Base-by-base conservation (phyloP, 2,113 vertebrate genomes). In the Amphiprion percula region DNA sequence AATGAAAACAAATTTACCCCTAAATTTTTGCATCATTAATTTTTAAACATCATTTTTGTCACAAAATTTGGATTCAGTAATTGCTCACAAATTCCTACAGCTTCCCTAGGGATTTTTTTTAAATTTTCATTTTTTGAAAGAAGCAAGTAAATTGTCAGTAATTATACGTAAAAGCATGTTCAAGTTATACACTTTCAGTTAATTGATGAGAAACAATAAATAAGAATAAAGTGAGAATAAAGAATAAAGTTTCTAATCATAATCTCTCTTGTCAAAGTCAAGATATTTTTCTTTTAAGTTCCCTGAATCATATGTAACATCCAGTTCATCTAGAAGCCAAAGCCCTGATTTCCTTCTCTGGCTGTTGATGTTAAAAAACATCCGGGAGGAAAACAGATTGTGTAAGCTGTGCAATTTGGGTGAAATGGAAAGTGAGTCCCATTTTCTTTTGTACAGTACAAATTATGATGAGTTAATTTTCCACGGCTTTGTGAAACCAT, bases 381-480 rank as follows among this genome's bases (percentile, higher is more conserved):
- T 68, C 66, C 6, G 12, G 41, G 17, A 46, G 49, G 26, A 73
- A 69, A 79, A 79, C 46, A 70, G 16, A 62, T 21, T 23, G 23
- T 68, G 21, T 55, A 66, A 30, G 10, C 63, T 39, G 33, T 14
- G 46, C 41, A 60, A 68, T 80, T 71, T 60, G 21, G 30, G 26
- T 16, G 26, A 49, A 83, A 68, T 19, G 49, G 47, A 68, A 64
- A 39, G 21, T 23, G 65, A 81, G 59, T 68, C 28, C 28, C 30
- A 47, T 77, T 84, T 74, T 77, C 49, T 62, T 64, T 66, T 60
- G 59, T 30, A 53, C 59, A 15, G 16, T 44, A 52, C 46, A 81
- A 59, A 77, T 61, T 64, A 68, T 14, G 21, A 65, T 69, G 33
- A 60, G 44, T 82, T 58, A 37, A 64, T 67, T 80, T 85, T 52